Evolutionary conservation across 2,113 vertebrate species (phyloP).

Genomic region (Indicator maculatus): DNA sequence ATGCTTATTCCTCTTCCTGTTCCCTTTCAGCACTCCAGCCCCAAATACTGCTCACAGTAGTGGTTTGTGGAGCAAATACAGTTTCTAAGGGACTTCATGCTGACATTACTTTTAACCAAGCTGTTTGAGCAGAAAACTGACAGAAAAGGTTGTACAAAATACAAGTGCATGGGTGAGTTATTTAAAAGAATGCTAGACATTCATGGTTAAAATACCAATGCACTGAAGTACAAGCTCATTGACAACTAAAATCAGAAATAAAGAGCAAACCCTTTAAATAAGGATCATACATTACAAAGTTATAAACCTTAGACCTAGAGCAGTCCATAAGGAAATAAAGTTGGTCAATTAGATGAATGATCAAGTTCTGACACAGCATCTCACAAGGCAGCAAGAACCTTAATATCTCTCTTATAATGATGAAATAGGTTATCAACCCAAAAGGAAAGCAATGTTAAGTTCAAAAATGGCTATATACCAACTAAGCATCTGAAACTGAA

Average conservation of each 20-base stretch:
- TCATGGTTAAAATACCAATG: background rate
- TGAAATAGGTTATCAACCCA: background rate
- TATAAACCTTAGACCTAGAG: background rate
- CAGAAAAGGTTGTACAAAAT: background rate
- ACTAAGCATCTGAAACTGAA: background rate
- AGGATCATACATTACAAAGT: background rate
- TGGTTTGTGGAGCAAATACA: background rate
- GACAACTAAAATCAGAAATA: background rate
- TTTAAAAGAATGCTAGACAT: background rate
- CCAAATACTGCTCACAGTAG: background rate
- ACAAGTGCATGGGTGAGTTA: background rate
- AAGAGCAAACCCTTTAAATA: background rate
- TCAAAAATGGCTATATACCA: background rate
- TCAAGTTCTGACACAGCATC: background rate
- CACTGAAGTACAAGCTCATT: background rate
- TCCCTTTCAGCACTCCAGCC: background rate
- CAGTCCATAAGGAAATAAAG: background rate
- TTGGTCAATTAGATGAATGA: background rate
- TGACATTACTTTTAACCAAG: background rate
- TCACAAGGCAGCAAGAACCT: background rate
- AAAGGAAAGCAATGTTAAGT: background rate
- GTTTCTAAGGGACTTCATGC: background rate
- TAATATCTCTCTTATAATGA: background rate
- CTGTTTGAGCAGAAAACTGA: background rate
- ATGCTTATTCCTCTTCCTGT: background rate